Conservation (phyloP, 2,797 vertebrate species). For the Melanotaenia parkinsoni region DNA sequence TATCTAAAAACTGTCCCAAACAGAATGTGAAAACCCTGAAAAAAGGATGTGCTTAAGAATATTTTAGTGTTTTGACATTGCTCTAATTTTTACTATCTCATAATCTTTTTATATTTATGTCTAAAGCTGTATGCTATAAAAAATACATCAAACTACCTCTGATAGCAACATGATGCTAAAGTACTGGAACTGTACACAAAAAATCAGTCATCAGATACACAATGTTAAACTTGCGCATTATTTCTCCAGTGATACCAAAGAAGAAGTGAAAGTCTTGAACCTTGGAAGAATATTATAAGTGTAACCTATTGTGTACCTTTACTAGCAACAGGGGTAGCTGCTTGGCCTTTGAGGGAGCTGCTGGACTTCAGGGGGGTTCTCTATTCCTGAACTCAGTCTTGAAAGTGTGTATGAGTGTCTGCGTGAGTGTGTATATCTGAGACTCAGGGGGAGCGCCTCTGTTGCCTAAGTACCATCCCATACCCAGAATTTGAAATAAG, state of each 20-base stretch:
- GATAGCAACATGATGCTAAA: too few relatives aligned
- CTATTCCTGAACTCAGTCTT: conserved; percentile 66
- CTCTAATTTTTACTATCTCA: background rate
- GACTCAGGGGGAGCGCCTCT: conserved; percentile 53
- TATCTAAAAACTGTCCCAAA: background rate
- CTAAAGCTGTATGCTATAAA: background rate
- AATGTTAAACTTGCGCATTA: background rate
- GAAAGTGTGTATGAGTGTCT: conserved; percentile 51
- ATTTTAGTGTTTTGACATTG: background rate
- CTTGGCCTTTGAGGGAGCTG: conserved; percentile 79
- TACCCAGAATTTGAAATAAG: conserved; percentile 90
- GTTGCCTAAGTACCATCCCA: conserved; percentile 69
- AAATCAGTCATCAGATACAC: background rate
- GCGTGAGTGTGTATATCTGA: conserved; percentile 41
- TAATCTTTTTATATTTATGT: background rate
- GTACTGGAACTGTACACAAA: background rate
- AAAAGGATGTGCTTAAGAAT: too few relatives aligned
- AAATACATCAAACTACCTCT: background rate
- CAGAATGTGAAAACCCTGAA: too few relatives aligned
- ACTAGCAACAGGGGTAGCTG: conserved; percentile 51
- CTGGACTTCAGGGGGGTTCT: conserved; percentile 79
- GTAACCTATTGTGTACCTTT: conserved; percentile 58
- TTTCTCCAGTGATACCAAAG: background rate
- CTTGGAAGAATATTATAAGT: conserved; percentile 44
- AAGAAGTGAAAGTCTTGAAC: conserved; percentile 17